A percentile compares a stretch with the other conserved stretches of the same genome.
Conservation (phyloP, 2,797 vertebrate species). For the Fringilla coelebs region DNA sequence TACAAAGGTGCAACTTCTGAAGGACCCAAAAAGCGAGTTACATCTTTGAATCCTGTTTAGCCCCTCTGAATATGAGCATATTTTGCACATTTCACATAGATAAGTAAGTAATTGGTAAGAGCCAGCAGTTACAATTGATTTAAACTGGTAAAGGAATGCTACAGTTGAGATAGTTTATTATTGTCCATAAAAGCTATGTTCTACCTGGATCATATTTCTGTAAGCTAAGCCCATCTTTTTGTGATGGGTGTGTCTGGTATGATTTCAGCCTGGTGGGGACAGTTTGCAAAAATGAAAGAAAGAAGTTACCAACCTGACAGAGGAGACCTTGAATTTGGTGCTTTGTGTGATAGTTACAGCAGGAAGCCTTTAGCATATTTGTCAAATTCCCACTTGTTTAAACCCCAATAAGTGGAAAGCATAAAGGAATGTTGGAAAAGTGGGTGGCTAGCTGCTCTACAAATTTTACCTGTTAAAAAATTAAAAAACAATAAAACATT, state of each 20-base stretch:
- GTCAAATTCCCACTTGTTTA: constrained; percentile 13
- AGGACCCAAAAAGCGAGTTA: not conserved
- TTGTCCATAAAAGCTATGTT: not conserved
- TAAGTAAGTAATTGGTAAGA: not conserved
- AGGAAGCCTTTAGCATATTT: not conserved
- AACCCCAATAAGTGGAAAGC: not conserved
- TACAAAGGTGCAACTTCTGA: not conserved
- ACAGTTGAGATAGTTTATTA: not conserved
- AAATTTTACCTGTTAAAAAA: not conserved
- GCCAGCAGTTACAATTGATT: not conserved
- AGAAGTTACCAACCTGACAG: not conserved
- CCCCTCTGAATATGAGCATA: not conserved
- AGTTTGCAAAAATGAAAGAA: not conserved
- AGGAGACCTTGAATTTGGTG: not conserved
- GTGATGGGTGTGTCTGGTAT: not conserved
- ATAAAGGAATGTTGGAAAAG: constrained; percentile 11
- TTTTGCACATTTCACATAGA: not conserved
- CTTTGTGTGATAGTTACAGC: not conserved
- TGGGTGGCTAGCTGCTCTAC: not conserved
- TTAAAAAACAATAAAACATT: not conserved
- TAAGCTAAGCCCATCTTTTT: not conserved
- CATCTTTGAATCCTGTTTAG: not conserved
- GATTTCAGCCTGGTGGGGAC: not conserved
- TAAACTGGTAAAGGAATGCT: not conserved
- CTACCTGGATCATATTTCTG: not conserved